Evolutionary conservation across 2,797 vertebrate species (phyloP).

Genomic region (Vultur gryphus): DNA sequence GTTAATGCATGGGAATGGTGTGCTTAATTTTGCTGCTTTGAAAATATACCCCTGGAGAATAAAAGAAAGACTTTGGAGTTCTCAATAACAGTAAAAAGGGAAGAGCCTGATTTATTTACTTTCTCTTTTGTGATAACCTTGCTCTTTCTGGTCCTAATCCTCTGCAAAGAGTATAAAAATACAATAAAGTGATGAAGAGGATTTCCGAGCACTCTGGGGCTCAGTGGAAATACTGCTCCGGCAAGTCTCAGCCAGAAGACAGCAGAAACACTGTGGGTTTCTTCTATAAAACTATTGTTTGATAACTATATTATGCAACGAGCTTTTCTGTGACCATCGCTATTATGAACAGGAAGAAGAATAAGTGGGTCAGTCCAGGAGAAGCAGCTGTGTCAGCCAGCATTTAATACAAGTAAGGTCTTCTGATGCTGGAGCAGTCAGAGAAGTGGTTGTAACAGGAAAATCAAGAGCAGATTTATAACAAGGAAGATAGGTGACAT

Average conservation of each 20-base stretch:
- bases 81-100: not conserved
- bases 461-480: not conserved
- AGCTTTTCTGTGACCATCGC: not conserved
- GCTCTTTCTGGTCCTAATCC: not conserved
- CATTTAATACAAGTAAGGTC: not conserved
- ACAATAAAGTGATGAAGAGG: not conserved
- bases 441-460: not conserved
- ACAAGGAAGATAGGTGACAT: not conserved
- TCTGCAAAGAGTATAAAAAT: not conserved
- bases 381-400: not conserved
- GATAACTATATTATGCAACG: not conserved
- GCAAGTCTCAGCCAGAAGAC: not conserved
- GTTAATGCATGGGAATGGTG: constrained; percentile 53
- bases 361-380: not conserved
- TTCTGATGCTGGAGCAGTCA: not conserved
- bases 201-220: not conserved
- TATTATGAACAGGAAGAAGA: not conserved
- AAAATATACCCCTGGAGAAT: constrained; percentile 50
- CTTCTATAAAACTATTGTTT: not conserved
- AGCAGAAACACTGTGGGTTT: not conserved
- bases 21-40: constrained; percentile 50
- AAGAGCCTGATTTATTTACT: constrained; percentile 11
- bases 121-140: not conserved
- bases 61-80: constrained; percentile 32
- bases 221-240: not conserved